Evolutionary conservation across 2,888 invertebrate genomes (phyloP).

Genomic region (Ophion costatus): DNA sequence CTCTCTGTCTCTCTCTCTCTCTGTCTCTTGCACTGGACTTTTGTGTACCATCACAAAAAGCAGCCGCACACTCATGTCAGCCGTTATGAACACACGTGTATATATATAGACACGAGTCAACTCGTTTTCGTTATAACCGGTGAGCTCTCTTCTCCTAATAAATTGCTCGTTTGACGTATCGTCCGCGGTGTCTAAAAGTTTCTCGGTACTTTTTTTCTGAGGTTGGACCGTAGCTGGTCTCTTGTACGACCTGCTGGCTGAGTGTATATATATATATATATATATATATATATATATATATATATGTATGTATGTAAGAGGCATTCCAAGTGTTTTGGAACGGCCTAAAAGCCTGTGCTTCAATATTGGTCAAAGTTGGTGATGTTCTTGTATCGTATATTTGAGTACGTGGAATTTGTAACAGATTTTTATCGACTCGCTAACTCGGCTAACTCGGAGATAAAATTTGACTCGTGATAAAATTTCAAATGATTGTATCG

Average conservation of each 20-base stretch:
- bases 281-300: background rate
- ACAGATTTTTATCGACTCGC: no score
- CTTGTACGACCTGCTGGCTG: background rate
- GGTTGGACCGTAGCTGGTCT: slow-evolving; percentile 43
- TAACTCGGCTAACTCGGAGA: no score
- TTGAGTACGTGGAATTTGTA: no score
- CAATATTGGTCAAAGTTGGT: no score
- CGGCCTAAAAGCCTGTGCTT: no score
- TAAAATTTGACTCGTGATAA: no score
- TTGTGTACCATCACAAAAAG: slow-evolving; percentile 34
- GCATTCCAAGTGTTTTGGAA: no score
- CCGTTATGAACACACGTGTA: slow-evolving; percentile 17
- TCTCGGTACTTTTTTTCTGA: slow-evolving; percentile 37
- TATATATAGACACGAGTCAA: slow-evolving; percentile 20
- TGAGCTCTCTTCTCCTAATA: slow-evolving; percentile 52
- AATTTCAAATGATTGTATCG: no score
- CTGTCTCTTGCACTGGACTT: background rate
- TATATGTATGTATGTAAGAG: no score
- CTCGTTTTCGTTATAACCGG: slow-evolving; percentile 29
- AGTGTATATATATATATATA: background rate
- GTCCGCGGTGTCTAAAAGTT: slow-evolving; percentile 59
- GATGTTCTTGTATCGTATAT: no score
- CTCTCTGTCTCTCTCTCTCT: background rate
- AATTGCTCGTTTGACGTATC: slow-evolving; percentile 62
- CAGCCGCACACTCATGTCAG: slow-evolving; percentile 5